These are phyloP conservation scores for Avahi laniger DNA, from an alignment of 2,797 vertebrate species.

Conservation along the genomic window DNA sequence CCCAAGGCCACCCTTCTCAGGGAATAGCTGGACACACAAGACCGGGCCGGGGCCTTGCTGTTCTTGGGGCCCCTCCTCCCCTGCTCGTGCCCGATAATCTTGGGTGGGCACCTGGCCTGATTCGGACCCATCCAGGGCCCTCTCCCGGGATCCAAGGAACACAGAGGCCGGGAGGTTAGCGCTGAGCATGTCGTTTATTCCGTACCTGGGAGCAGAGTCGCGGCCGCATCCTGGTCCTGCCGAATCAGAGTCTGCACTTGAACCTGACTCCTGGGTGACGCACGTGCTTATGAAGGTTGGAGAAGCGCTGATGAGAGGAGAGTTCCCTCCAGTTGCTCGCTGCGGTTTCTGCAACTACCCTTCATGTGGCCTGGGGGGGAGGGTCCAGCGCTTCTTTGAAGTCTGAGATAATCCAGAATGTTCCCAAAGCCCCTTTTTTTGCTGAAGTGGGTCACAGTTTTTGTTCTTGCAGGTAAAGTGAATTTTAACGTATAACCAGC, in stretches of 20 bases:
- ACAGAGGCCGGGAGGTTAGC: background rate
- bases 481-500: background rate
- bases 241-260: background rate
- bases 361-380: background rate
- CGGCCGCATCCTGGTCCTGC: background rate
- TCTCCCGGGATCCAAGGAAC: background rate
- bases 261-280: background rate
- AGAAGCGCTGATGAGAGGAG: background rate
- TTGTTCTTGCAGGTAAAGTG: background rate
- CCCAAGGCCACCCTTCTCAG: background rate
- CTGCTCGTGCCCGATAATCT: background rate
- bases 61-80: background rate
- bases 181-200: background rate
- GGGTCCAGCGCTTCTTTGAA: background rate
- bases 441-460: background rate
- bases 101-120: background rate
- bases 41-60: fast-evolving
- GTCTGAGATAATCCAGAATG: background rate
- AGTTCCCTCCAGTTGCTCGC: fast-evolving
- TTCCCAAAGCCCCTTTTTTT: background rate
- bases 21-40: background rate
- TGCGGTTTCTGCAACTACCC: too few species aligned
- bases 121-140: background rate
- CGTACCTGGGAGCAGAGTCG: background rate
- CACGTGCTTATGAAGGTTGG: background rate